phyloP scores from a whole-genome alignment of 2,113 vertebrate species.

The Rana temporaria region DNA sequence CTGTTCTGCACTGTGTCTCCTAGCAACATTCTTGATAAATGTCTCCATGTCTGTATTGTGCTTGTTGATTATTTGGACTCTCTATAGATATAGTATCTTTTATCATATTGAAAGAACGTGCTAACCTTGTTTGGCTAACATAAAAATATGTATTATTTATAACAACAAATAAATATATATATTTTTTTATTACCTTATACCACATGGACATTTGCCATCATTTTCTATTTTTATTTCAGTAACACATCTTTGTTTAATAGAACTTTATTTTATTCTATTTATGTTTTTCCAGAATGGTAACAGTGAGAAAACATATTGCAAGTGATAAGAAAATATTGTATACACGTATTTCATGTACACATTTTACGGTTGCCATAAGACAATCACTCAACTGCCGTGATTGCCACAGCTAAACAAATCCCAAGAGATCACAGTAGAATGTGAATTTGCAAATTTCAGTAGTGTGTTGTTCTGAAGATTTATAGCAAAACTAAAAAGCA shows the following conservation, averaged over 20 bases:
- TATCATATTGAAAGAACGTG: too few relatives aligned
- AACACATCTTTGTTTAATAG: conserved; percentile 46
- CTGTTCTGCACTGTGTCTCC: too few relatives aligned
- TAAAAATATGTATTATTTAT: conserved; percentile 11
- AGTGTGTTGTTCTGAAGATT: conserved; percentile 48
- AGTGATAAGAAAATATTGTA: conserved; percentile 48
- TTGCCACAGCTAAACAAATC: conserved; percentile 50
- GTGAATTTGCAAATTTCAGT: conserved; percentile 55
- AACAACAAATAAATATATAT: neutral
- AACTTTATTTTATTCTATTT: conserved; percentile 17
- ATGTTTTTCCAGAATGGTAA: conserved; percentile 27
- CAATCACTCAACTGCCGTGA: conserved; percentile 52
- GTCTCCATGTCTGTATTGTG: too few relatives aligned
- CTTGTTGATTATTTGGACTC: too few relatives aligned
- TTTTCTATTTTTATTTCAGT: conserved; percentile 33
- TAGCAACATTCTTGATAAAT: too few relatives aligned
- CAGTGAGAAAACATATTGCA: conserved; percentile 44
- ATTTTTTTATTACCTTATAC: conserved; percentile 4
- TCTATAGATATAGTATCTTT: too few relatives aligned
- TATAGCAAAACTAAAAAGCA: conserved; percentile 54
- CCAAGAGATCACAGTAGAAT: conserved; percentile 33
- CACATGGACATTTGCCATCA: neutral
- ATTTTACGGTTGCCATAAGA: conserved; percentile 42
- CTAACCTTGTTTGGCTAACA: too few relatives aligned
- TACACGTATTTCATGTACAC: conserved; percentile 52